Conservation (phyloP, 1,140 invertebrate genomes). For the Amphibalanus amphitrite region DNA sequence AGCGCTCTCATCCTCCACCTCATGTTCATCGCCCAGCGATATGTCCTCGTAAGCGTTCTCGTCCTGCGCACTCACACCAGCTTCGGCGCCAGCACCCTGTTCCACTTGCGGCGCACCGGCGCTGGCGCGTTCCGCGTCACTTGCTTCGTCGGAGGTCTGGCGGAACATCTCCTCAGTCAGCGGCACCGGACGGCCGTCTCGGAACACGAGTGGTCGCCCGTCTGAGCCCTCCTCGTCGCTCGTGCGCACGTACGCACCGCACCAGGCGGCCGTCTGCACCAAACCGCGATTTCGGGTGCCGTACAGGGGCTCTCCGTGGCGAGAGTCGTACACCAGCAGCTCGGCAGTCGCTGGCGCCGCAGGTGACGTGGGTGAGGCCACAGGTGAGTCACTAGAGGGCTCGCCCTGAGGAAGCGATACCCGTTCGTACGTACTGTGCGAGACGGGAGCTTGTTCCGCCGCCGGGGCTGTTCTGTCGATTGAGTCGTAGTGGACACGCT, state of each 20-base stretch:
- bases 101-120: too few species aligned
- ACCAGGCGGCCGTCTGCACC: slow-evolving; percentile 16
- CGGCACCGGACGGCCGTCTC: slow-evolving; percentile 16
- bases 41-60: not conserved
- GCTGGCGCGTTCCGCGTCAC: slow-evolving; percentile 3
- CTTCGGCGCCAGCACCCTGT: too few species aligned
- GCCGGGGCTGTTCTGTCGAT: slow-evolving; percentile 9
- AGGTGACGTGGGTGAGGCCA: not conserved
- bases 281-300: slow-evolving; percentile 17
- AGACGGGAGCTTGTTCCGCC: too few species aligned
- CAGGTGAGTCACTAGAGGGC: not conserved
- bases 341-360: slow-evolving; percentile 8
- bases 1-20: too few species aligned
- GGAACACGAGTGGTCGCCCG: slow-evolving; percentile 15
- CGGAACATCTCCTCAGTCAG: slow-evolving; percentile 20
- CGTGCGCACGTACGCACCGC: slow-evolving; percentile 17
- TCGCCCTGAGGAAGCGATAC: not conserved
- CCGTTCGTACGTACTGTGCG: not conserved
- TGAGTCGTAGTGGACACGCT: slow-evolving; percentile 6
- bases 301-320: slow-evolving; percentile 19
- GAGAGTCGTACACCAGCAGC: slow-evolving; percentile 19
- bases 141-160: slow-evolving; percentile 6
- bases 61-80: not conserved
- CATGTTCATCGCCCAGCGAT: not conserved
- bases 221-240: not conserved